Evolutionary conservation across 53 echinoderm and acorn worm genomes (phyloP).

Genomic region (Hippasteria phrygiana): DNA sequence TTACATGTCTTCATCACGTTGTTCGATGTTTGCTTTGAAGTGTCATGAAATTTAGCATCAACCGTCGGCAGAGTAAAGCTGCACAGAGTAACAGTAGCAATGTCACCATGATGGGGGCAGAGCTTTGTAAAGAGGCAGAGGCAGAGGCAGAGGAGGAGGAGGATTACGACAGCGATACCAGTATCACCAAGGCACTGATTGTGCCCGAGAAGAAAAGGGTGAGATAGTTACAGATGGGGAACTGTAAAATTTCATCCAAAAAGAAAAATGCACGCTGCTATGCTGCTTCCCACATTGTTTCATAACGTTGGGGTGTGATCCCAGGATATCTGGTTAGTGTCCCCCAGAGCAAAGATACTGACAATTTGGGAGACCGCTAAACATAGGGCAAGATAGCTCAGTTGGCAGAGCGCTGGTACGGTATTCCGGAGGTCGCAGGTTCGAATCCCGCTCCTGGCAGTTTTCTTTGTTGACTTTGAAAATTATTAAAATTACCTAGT

Average conservation of each 20-base stretch:
- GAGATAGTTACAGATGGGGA: background rate
- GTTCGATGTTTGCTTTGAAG: background rate
- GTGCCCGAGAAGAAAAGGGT: slow-evolving; percentile 27
- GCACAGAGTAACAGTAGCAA: slow-evolving; percentile 25
- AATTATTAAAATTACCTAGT: too few relatives aligned
- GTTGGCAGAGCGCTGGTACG: too few relatives aligned
- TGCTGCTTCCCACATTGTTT: too few relatives aligned
- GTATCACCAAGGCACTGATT: slow-evolving; percentile 57
- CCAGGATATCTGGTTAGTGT: background rate
- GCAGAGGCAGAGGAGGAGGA: slow-evolving; percentile 50
- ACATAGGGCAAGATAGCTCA: too few relatives aligned
- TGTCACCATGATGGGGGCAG: background rate
- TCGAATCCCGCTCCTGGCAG: too few relatives aligned
- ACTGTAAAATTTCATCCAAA: background rate
- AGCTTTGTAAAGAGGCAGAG: background rate
- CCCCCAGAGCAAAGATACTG: background rate
- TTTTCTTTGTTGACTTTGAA: too few relatives aligned
- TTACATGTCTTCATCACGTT: background rate
- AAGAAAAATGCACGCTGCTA: too few relatives aligned
- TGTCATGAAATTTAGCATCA: slow-evolving; percentile 42
- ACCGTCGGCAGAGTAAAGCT: background rate
- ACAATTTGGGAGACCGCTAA: too few relatives aligned
- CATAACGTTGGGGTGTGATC: background rate
- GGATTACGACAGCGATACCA: slow-evolving; percentile 16
- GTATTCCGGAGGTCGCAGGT: too few relatives aligned